These are phyloP conservation scores for Tetragnatha montana DNA, from an alignment of 2,888 invertebrate genomes.

Conservation along the genomic window DNA sequence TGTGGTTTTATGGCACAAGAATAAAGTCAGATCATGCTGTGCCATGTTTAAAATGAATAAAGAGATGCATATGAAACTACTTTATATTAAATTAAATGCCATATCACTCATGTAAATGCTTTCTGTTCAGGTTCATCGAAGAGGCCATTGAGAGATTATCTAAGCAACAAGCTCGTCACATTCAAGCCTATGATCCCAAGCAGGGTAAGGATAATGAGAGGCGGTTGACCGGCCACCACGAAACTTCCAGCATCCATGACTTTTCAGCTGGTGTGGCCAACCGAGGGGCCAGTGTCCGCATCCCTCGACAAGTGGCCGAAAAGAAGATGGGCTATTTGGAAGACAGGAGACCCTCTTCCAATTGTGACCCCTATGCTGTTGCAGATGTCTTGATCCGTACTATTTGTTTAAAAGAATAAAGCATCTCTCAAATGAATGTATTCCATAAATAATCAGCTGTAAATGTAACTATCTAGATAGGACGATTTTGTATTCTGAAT, in stretches of 20 bases:
- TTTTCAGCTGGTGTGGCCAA: conserved; percentile 96
- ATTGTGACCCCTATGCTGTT: conserved; percentile 94
- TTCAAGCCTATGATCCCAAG: conserved; percentile 96
- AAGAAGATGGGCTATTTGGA: conserved; percentile 96
- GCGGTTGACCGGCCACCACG: conserved; percentile 93
- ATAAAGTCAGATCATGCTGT: too few species aligned
- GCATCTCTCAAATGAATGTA: not conserved
- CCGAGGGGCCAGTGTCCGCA: conserved; percentile 94
- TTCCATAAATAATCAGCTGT: not conserved
- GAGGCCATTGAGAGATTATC: conserved; percentile 96
- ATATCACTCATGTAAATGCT: too few species aligned
- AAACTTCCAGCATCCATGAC: conserved; percentile 97
- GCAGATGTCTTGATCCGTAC: conserved; percentile 89
- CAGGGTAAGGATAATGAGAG: conserved; percentile 97
- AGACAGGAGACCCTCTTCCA: conserved; percentile 93
- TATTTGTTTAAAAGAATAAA: conserved; percentile 85
- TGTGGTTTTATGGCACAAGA: too few species aligned
- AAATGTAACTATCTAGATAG: conserved; percentile 6
- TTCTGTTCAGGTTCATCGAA: conserved; percentile 86
- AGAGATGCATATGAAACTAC: too few species aligned
- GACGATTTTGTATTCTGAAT: conserved; percentile 36
- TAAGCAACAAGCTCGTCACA: conserved; percentile 92
- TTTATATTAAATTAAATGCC: too few species aligned
- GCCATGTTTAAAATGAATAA: too few species aligned
- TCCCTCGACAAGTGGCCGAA: conserved; percentile 90